Percentiles rank a stretch among this genome's conserved stretches.
Conservation (phyloP, 2,113 vertebrate species). For the Euleptes europaea region DNA sequence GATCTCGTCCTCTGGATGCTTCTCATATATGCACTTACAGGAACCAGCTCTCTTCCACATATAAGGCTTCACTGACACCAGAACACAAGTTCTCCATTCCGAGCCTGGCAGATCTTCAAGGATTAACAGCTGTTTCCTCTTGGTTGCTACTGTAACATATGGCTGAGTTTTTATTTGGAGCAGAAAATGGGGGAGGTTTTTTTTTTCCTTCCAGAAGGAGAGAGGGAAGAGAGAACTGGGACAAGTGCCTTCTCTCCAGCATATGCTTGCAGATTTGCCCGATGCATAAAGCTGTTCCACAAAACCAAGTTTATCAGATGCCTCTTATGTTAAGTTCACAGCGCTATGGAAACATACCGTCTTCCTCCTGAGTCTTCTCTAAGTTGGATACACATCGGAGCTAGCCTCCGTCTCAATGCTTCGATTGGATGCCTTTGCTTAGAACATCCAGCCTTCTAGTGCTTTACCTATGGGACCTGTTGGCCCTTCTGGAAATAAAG, state of each 20-base stretch:
- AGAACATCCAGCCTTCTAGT: neutral
- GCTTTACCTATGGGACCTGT: too few species aligned
- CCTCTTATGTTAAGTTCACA: neutral
- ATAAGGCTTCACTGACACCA: neutral
- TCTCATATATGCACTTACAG: neutral
- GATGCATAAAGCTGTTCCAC: neutral
- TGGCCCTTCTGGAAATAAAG: too few species aligned
- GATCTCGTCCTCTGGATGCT: neutral
- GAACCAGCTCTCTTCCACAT: neutral
- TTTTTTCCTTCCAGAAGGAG: neutral
- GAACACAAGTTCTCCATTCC: neutral
- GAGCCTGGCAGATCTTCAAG: neutral
- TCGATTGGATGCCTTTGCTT: neutral
- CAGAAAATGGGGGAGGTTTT: neutral
- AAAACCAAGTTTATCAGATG: neutral
- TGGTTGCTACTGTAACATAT: neutral
- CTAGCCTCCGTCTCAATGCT: neutral
- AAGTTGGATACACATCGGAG: neutral
- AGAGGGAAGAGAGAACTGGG: neutral
- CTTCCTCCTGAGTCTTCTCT: neutral
- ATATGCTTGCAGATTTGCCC: neutral
- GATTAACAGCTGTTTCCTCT: slow-evolving; percentile 9
- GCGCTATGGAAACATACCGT: neutral
- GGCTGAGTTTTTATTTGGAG: neutral
- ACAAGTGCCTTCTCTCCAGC: neutral